Evolutionary conservation across 1,140 invertebrate genomes (phyloP).

Genomic region (Neodiprion virginianus): DNA sequence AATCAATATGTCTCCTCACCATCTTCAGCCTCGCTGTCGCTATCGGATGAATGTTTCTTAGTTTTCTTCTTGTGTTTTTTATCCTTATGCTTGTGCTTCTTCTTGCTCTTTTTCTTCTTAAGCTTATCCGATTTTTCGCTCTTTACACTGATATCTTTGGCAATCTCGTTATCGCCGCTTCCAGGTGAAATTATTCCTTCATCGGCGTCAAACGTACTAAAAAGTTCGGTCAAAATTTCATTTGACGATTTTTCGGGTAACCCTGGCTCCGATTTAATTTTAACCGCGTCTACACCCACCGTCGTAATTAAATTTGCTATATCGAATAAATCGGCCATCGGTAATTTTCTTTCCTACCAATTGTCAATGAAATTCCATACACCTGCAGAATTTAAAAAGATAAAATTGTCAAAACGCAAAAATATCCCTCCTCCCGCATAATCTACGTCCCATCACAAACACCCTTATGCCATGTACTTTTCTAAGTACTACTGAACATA

Average conservation of each 20-base stretch:
- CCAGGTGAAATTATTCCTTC: conserved; percentile 33
- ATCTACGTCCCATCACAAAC: no score
- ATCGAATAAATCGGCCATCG: conserved; percentile 56
- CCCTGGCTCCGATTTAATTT: conserved; percentile 59
- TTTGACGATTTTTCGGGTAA: conserved; percentile 72
- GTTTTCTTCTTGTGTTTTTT: conserved; percentile 63
- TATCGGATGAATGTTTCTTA: conserved; percentile 60
- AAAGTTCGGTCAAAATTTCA: conserved; percentile 81
- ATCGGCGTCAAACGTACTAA: conserved; percentile 72
- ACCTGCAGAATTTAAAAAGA: no score
- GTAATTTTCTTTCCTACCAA: not conserved
- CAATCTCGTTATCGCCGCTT: conserved; percentile 42
- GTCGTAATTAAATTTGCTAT: conserved; percentile 57
- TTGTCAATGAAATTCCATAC: no score
- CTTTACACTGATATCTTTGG: conserved; percentile 53
- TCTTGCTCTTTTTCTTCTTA: conserved; percentile 60
- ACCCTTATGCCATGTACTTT: no score
- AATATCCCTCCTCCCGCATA: no score
- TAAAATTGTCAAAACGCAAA: no score
- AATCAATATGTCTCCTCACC: conserved; percentile 40
- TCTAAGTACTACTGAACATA: no score
- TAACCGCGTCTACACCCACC: conserved; percentile 57
- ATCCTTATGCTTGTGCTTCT: conserved; percentile 65
- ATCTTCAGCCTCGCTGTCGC: conserved; percentile 56
- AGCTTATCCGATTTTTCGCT: conserved; percentile 64